Conservation (phyloP, 2,888 invertebrate species). For the Gandaritis pyraliata region DNA sequence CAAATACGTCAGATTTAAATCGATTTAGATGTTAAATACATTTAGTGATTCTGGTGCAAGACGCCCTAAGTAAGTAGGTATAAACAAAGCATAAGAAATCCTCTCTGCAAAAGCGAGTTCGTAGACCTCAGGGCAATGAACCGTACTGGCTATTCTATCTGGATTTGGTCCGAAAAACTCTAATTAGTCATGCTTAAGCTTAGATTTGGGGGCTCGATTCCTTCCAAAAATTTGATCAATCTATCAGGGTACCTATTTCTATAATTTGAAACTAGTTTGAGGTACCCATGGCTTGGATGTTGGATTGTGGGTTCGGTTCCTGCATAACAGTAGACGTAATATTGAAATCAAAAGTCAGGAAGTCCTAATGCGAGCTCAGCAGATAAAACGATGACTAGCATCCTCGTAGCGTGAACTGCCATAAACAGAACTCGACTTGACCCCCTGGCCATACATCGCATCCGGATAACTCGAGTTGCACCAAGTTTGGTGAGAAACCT, state of each 20-base stretch:
- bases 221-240: too few relatives aligned
- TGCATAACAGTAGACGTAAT: too few relatives aligned
- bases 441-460: constrained; percentile 5
- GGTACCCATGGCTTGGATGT: too few relatives aligned
- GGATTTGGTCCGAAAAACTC: not conserved
- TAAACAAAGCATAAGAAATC: not conserved
- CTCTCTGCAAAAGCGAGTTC: constrained; percentile 1
- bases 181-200: too few relatives aligned
- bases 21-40: too few relatives aligned
- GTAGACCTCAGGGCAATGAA: not conserved
- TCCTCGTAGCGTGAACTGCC: constrained; percentile 6
- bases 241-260: too few relatives aligned
- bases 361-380: not conserved
- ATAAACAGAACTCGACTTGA: not conserved
- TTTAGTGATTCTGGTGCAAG: too few relatives aligned
- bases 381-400: not conserved
- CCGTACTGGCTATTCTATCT: not conserved
- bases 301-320: too few relatives aligned
- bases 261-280: too few relatives aligned
- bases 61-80: not conserved
- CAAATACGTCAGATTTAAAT: too few relatives aligned
- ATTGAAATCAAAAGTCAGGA: too few relatives aligned
- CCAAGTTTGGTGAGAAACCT: constrained; percentile 1
- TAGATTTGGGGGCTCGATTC: too few relatives aligned
- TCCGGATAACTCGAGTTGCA: constrained; percentile 7